Evolutionary conservation across 2,113 vertebrate species (phyloP), one percentile per base, ranked within the genome.

Genomic region (Nothobranchius kuhntae): DNA sequence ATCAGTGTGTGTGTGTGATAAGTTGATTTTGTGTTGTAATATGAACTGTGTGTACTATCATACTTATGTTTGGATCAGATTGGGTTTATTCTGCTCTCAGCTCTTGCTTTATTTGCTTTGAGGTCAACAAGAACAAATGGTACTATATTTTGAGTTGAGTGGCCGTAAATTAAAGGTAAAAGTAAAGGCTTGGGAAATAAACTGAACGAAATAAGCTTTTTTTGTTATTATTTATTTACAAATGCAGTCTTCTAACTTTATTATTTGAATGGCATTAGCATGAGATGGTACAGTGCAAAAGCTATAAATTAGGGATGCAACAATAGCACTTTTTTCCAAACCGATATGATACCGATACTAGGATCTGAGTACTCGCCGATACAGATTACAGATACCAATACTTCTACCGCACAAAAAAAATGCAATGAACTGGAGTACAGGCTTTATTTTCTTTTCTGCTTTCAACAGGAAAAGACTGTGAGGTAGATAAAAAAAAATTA

Each of bases 161-260:
- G 0, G 38, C 55, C 55, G 70, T 73, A 81, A 54, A 53, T 24
- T 52, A 17, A 80, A 66, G 45, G 53, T 58, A 47, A 71, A 73
- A 74, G 52, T 68, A 45, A 77, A 55, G 62, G 68, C 21, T 63
- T 67, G 54, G 65, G 67, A 86, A 91, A 90, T 91, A 90, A 91
- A 92, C 84, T 72, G 67, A 89, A 87, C 54, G 75, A 78, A 56
- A 30, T 7, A 62, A 13, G 48, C 0, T 47, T 68, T 75, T 30
- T 0, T 47, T 73, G 44, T 61, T 52, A 57, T 13, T 36, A 8
- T 7, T 9, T 54, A 51, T 17, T 58, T 6, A 3, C 30, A 6
- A 50, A 24, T 30, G 30, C 30, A 30, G 30, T 30, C 30, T 30
- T 30, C 30, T 30, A 30, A 30, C 30, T 30, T 30, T 30, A 30